A percentile compares a stretch with the other conserved stretches of the same genome.
Conservation (phyloP, 2,797 vertebrate species). For the Poeciliopsis infans region DNA sequence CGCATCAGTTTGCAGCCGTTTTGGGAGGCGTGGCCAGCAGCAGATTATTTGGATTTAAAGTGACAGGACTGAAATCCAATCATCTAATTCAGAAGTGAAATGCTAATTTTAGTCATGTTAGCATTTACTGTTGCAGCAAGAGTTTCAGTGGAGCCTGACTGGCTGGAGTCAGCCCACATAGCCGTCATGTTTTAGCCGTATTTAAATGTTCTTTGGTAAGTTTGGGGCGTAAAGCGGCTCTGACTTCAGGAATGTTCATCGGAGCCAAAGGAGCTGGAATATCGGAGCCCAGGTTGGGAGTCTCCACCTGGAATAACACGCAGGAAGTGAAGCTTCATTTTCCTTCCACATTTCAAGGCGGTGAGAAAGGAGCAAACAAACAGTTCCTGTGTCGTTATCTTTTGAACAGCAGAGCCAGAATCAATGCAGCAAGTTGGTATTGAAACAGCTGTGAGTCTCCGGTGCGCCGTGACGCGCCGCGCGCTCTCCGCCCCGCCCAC, state of each 20-base stretch:
- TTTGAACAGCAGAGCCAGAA: too few relatives aligned
- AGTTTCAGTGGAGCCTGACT: neutral
- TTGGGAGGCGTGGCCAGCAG: too few relatives aligned
- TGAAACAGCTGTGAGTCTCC: neutral
- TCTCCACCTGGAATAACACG: neutral
- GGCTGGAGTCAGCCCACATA: neutral
- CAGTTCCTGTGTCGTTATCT: neutral
- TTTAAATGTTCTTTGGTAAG: neutral
- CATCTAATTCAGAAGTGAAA: too few relatives aligned
- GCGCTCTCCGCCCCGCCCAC: neutral
- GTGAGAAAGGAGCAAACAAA: neutral
- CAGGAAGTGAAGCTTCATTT: neutral
- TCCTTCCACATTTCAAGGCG: neutral
- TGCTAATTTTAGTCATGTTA: too few relatives aligned
- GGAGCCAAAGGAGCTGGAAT: neutral
- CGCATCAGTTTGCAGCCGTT: too few relatives aligned
- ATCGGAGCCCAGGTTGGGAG: neutral
- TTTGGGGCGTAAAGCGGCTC: neutral
- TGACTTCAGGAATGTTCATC: too few relatives aligned
- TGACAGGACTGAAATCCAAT: too few relatives aligned
- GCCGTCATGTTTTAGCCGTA: neutral
- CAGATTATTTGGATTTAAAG: too few relatives aligned
- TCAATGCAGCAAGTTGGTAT: neutral
- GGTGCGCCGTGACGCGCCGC: conserved; percentile 47
- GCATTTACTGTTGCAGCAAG: neutral